A percentile compares a stretch with the other conserved stretches of the same genome.
These are phyloP conservation scores for Emydura subglobosa DNA, from an alignment of 2,113 vertebrate species.

Conservation along the genomic window DNA sequence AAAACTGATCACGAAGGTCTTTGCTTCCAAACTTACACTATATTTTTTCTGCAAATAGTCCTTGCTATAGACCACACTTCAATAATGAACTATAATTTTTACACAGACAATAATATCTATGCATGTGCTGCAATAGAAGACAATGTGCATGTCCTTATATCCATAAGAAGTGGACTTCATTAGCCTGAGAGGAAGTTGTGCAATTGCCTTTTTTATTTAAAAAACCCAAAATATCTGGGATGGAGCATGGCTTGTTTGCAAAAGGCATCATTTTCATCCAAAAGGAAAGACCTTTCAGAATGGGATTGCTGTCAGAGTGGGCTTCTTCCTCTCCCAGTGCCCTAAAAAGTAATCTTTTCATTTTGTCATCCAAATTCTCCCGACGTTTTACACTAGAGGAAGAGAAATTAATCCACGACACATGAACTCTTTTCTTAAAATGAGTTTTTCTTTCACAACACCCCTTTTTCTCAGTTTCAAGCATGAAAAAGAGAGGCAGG, in stretches of 20 bases:
- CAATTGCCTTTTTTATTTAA: neutral
- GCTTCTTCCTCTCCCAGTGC: neutral
- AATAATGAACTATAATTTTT: neutral
- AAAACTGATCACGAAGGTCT: neutral
- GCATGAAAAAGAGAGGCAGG: neutral
- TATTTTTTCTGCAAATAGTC: neutral
- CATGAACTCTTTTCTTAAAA: neutral
- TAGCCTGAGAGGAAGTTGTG: neutral
- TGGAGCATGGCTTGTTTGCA: neutral
- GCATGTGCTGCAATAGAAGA: neutral
- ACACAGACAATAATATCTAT: neutral
- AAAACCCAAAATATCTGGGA: neutral
- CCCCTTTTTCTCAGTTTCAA: neutral
- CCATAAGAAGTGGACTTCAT: neutral
- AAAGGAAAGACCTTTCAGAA: too few species aligned
- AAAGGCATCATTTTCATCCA: neutral
- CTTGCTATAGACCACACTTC: neutral
- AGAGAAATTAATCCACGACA: neutral
- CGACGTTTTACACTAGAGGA: neutral
- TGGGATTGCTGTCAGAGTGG: neutral
- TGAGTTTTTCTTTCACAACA: too few species aligned
- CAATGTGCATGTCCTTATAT: neutral
- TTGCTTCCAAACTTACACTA: neutral
- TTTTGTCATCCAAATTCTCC: neutral
- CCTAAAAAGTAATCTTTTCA: neutral